Percentiles rank a stretch among this genome's conserved stretches.
These are phyloP conservation scores for Grammomys dolichurus DNA, from an alignment of 2,113 vertebrate genomes.

Conservation along the genomic window DNA sequence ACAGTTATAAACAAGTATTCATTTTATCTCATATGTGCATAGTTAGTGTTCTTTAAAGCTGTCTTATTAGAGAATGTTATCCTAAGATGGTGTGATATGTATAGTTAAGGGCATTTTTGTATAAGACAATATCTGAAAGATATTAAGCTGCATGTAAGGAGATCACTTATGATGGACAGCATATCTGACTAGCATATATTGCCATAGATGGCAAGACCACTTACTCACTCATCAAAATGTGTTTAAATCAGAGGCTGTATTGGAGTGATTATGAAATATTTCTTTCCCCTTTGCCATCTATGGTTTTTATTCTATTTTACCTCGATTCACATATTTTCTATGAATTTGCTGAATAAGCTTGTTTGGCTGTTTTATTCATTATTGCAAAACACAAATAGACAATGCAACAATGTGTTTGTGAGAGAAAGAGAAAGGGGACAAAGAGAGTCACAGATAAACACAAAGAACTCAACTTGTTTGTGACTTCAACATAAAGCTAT, in stretches of 20 bases:
- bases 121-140: neutral
- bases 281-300: neutral
- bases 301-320: neutral
- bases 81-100: neutral
- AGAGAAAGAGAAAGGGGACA: accelerated
- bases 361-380: neutral
- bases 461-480: neutral
- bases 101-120: neutral
- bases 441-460: neutral
- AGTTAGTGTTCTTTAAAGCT: neutral
- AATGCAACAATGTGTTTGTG: neutral
- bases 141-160: neutral
- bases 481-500: neutral
- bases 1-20: neutral
- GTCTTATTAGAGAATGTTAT: neutral
- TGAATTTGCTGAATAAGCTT: neutral
- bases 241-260: neutral
- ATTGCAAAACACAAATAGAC: neutral
- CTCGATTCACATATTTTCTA: neutral
- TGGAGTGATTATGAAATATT: neutral
- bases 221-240: neutral
- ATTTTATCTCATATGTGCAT: neutral
- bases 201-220: neutral
- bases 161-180: neutral
- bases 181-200: neutral